Conservation (phyloP, 2,888 invertebrate genomes). For the Ischnus inquisitorius region DNA sequence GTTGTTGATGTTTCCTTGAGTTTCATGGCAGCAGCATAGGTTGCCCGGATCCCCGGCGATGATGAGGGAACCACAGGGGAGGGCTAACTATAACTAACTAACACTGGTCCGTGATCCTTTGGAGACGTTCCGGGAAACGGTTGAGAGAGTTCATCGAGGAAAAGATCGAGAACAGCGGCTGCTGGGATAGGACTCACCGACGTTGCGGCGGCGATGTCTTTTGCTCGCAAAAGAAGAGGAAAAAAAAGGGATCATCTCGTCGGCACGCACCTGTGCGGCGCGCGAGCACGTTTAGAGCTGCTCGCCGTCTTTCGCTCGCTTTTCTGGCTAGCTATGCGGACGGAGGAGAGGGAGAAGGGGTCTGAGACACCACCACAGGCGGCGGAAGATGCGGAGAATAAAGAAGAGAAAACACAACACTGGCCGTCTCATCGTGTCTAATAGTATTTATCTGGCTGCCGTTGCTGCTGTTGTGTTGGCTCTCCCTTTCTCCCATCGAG, state of each 20-base stretch:
- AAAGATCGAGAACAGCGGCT: constrained; percentile 32
- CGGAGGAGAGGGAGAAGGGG: constrained; percentile 3
- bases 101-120: constrained; percentile 35
- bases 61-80: constrained; percentile 27
- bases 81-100: constrained; percentile 60
- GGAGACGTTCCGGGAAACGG: constrained; percentile 60
- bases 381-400: constrained; percentile 33
- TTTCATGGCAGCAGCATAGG: constrained; percentile 49
- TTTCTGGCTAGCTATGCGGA: background rate
- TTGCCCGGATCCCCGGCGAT: constrained; percentile 50
- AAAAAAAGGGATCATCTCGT: constrained; percentile 41
- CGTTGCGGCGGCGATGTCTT: constrained; percentile 59
- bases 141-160: constrained; percentile 48
- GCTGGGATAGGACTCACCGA: constrained; percentile 32
- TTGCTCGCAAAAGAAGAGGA: constrained; percentile 46
- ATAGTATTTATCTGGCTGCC: constrained; percentile 48
- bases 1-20: constrained; percentile 29
- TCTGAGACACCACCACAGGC: constrained; percentile 8
- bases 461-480: constrained; percentile 33
- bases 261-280: constrained; percentile 70
- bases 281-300: constrained; percentile 48
- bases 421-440: constrained; percentile 51
- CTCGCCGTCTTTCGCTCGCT: constrained; percentile 18
- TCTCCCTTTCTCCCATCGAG: constrained; percentile 8
- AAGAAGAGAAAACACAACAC: constrained; percentile 31